Conservation (phyloP, 2,797 vertebrate genomes). For the Sebastes oblongus region DNA sequence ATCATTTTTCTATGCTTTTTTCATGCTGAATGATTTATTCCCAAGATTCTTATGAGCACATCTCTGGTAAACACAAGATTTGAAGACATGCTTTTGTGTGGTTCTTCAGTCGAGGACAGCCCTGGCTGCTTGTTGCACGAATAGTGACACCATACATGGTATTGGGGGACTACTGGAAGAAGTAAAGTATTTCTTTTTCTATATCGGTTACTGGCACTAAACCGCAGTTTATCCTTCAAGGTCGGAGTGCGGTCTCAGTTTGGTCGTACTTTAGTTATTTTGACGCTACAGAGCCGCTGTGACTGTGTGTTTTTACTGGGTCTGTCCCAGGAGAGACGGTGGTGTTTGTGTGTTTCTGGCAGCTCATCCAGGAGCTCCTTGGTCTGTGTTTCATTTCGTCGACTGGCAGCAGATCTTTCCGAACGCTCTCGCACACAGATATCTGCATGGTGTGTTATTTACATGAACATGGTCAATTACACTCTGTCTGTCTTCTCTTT, state of each 20-base stretch:
- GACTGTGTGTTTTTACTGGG: conserved; percentile 49
- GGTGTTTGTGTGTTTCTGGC: conserved; percentile 30
- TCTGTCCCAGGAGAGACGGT: conserved; percentile 21
- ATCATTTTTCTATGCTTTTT: too few relatives aligned
- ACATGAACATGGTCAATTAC: conserved; percentile 60
- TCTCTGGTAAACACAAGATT: too few relatives aligned
- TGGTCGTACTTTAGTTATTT: conserved; percentile 39
- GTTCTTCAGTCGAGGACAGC: background rate
- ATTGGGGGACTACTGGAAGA: background rate
- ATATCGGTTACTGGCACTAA: conserved; percentile 6
- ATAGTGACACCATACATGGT: background rate
- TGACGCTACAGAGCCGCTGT: conserved; percentile 31
- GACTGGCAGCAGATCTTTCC: conserved; percentile 47
- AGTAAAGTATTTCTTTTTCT: background rate
- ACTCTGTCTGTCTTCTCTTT: conserved; percentile 44
- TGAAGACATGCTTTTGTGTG: background rate
- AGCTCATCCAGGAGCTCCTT: conserved; percentile 26
- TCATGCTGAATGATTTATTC: too few relatives aligned
- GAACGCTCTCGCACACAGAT: background rate
- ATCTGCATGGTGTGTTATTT: conserved; percentile 50
- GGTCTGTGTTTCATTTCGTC: conserved; percentile 58
- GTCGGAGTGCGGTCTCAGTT: conserved; percentile 28
- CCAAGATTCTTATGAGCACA: too few relatives aligned
- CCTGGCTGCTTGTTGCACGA: background rate
- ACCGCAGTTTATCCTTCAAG: conserved; percentile 41